A percentile compares a stretch with the other conserved stretches of the same genome.
Evolutionary conservation across 2,888 invertebrate genomes (phyloP).

Genomic region (Neoascia interrupta): DNA sequence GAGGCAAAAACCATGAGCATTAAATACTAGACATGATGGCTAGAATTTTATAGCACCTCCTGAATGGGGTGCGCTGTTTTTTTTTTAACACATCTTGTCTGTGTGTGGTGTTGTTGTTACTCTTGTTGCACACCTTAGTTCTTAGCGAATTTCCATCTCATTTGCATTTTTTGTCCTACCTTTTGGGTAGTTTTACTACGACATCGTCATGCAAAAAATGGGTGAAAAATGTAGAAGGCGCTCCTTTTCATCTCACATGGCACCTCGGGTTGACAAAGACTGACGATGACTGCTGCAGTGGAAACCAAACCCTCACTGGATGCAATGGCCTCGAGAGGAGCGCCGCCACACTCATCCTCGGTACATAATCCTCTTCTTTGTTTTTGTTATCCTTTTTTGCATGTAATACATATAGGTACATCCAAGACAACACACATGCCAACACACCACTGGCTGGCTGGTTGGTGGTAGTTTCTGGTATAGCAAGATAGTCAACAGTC

Average conservation of each 20-base stretch:
- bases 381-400: not conserved
- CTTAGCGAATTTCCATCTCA: constrained; percentile 37
- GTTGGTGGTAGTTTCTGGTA: not conserved
- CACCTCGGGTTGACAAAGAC: constrained; percentile 3
- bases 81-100: not conserved
- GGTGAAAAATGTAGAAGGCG: not conserved
- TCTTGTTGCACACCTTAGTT: constrained; percentile 40
- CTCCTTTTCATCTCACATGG: constrained; percentile 1
- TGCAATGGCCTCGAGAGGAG: constrained; percentile 29
- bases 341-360: constrained; percentile 53
- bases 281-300: constrained; percentile 27
- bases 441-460: not conserved
- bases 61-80: not conserved
- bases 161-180: constrained; percentile 23
- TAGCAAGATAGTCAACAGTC: not conserved
- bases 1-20: constrained; percentile 43
- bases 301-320: constrained; percentile 19
- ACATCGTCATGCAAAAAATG: not conserved
- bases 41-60: constrained; percentile 28
- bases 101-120: constrained; percentile 8
- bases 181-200: not conserved
- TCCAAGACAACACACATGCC: too few relatives aligned
- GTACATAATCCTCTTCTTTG: constrained; percentile 37
- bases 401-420: too few relatives aligned
- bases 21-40: constrained; percentile 56